Evolutionary conservation across 2,797 vertebrate genomes (phyloP).

Genomic region (Eleutherodactylus coqui): DNA sequence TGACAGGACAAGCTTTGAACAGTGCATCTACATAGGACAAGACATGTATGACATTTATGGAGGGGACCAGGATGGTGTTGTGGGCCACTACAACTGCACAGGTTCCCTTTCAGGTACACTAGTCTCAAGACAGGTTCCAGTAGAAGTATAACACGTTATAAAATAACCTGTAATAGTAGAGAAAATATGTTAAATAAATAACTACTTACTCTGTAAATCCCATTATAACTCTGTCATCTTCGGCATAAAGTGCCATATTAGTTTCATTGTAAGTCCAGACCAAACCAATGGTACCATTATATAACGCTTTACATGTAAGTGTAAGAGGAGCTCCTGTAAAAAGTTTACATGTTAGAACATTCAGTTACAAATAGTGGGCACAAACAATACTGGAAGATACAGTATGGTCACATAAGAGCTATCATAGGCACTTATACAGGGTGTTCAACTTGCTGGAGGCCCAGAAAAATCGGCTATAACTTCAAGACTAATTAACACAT

Average conservation of each 20-base stretch:
- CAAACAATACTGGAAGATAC: not conserved
- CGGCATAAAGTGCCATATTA: not conserved
- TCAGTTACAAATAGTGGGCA: not conserved
- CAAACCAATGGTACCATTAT: not conserved
- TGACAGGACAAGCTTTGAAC: too few species aligned
- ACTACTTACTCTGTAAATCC: slow-evolving; percentile 32
- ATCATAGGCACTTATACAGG: not conserved
- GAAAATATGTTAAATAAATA: not conserved
- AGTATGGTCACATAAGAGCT: not conserved
- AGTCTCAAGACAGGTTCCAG: not conserved
- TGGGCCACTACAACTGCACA: too few species aligned
- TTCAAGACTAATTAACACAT: too few species aligned
- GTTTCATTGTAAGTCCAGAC: slow-evolving; percentile 22
- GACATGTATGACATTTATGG: too few species aligned
- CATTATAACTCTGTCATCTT: slow-evolving; percentile 26
- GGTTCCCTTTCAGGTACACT: not conserved
- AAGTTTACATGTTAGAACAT: not conserved
- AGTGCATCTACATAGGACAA: too few species aligned
- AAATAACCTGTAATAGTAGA: not conserved
- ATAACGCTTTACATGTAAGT: slow-evolving; percentile 20
- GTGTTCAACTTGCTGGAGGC: too few species aligned
- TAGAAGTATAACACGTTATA: not conserved
- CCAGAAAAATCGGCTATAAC: too few species aligned
- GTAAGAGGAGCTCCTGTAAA: slow-evolving; percentile 27
- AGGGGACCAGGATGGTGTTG: too few species aligned